Percentiles rank a stretch among this genome's conserved stretches.
phyloP scores from a whole-genome alignment of 2,113 vertebrate genomes.

The Amphilophus citrinellus region DNA sequence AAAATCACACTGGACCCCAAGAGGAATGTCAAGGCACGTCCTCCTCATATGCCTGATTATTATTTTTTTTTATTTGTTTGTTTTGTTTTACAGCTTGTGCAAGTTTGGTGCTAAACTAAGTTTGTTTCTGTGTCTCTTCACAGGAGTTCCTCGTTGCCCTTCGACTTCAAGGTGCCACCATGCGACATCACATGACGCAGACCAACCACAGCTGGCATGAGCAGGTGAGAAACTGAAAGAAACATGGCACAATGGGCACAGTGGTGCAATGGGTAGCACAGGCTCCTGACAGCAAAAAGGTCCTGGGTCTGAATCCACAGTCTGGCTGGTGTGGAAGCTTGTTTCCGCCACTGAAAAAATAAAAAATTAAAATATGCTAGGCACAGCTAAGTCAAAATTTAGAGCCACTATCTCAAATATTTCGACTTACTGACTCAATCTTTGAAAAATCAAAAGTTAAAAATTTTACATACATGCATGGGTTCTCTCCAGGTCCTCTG shows the following conservation, averaged over 20 bases:
- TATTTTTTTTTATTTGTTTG: too few relatives aligned
- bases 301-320: not conserved
- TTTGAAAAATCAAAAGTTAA: not conserved
- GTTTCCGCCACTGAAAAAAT: not conserved
- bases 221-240: slow-evolving; percentile 80
- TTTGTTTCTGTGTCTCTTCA: not conserved
- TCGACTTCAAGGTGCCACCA: slow-evolving; percentile 87
- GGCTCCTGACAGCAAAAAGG: not conserved
- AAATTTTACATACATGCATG: not conserved
- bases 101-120: not conserved
- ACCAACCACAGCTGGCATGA: slow-evolving; percentile 91
- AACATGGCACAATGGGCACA: not conserved
- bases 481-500: not conserved
- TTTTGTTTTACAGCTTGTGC: not conserved
- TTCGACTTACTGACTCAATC: not conserved
- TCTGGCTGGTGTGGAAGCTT: not conserved
- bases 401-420: not conserved
- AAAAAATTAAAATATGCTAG: not conserved
- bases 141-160: slow-evolving; percentile 93
- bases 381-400: not conserved
- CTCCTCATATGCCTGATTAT: not conserved
- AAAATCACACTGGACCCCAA: slow-evolving; percentile 89
- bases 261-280: not conserved
- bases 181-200: slow-evolving; percentile 86
- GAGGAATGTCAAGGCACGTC: slow-evolving; percentile 87